phyloP scores from a whole-genome alignment of 1,140 invertebrate species.

The Caenorhabditis briggsae region DNA sequence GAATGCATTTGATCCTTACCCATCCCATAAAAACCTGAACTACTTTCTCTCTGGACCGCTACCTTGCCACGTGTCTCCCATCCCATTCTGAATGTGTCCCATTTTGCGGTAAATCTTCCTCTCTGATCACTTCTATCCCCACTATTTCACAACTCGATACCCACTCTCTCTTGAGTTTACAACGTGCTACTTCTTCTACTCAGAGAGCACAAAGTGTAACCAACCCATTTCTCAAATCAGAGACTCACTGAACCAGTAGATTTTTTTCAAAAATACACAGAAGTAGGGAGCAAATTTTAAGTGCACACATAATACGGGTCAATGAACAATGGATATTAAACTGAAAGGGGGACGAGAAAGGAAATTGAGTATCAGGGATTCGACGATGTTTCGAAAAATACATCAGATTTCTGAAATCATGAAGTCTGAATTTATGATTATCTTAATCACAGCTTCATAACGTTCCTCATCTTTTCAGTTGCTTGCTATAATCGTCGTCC shows the following conservation, averaged over 20 bases:
- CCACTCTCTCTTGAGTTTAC: neutral
- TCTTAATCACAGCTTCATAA: too few species aligned
- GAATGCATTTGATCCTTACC: too few species aligned
- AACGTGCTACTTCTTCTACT: conserved; percentile 20
- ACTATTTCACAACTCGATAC: neutral
- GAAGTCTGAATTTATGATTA: too few species aligned
- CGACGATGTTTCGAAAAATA: too few species aligned
- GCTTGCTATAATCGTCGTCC: conserved; percentile 72
- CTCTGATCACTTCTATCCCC: neutral
- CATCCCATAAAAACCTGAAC: neutral
- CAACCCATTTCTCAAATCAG: neutral
- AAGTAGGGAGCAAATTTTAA: neutral
- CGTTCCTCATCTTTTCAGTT: conserved; percentile 61
- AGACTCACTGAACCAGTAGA: conserved; percentile 16
- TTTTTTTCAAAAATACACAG: neutral
- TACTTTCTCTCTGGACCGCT: neutral
- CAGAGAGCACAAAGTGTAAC: conserved; percentile 48
- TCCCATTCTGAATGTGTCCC: neutral
- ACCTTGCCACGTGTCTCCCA: neutral
- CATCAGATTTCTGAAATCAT: too few species aligned
- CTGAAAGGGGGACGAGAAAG: neutral
- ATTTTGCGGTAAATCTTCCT: conserved; percentile 31
- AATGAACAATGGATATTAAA: neutral
- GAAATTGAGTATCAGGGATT: neutral
- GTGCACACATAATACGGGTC: conserved; percentile 1